phyloP scores from a whole-genome alignment of 2,888 invertebrate species.

The Pyrochroa serraticornis region DNA sequence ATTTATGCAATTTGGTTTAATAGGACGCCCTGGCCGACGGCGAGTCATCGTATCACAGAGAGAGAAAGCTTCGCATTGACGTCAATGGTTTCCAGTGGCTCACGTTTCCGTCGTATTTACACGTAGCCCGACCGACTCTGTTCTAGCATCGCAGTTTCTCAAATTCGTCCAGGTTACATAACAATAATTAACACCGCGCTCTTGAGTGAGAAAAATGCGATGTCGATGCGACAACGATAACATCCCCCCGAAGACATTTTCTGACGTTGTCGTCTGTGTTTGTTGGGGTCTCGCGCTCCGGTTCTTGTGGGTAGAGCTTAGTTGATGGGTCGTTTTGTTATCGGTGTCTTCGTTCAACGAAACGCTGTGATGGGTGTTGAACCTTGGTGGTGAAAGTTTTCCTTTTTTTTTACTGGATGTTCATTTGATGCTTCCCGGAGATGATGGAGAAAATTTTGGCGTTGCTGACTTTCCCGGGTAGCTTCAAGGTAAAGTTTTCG shows the following conservation, averaged over 20 bases:
- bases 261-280: not conserved
- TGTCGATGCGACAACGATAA: no score
- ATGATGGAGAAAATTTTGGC: constrained; percentile 24
- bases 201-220: no score
- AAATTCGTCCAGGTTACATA: constrained; percentile 11
- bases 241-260: not conserved
- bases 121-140: not conserved
- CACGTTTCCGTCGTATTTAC: constrained; percentile 28
- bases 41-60: constrained; percentile 28
- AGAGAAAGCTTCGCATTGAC: constrained; percentile 45
- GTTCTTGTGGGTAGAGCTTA: not conserved
- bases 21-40: constrained; percentile 22
- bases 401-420: not conserved
- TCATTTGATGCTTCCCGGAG: not conserved
- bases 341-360: constrained; percentile 3
- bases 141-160: not conserved
- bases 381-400: not conserved
- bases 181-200: not conserved
- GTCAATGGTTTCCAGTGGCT: constrained; percentile 49
- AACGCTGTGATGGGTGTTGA: constrained; percentile 5
- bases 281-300: not conserved
- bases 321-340: not conserved
- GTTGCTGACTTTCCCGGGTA: constrained; percentile 18
- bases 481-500: constrained; percentile 19
- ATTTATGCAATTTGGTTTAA: constrained; percentile 16